Base-by-base conservation (phyloP, 2,113 vertebrate genomes). In the Zosterops borbonicus region DNA sequence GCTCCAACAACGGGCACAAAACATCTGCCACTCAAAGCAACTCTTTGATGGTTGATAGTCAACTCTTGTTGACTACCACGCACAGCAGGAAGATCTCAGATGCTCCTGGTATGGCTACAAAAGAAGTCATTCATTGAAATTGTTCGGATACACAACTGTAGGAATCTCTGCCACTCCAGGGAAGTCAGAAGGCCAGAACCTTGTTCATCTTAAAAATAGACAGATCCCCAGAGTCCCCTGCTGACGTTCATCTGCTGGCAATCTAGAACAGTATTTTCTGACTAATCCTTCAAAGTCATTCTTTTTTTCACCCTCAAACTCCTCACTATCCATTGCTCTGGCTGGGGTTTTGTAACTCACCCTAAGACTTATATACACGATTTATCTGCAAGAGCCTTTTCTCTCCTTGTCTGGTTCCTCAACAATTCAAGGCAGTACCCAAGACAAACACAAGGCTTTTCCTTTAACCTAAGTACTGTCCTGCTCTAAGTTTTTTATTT, bases 401-500 rank as follows among this genome's bases (percentile, higher is more conserved):
- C 75, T 52, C 55, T 29, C 55, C 67, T 80, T 74, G 35, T 59
- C 39, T 62, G 35, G 21, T 28, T 88, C 42, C 49, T 49, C 49
- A 73, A 29, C 21, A 63, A 73, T 49, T 64, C 63, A 29, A 39
- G 55, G 39, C 14, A 71, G 50, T 8, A 21, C 56, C 31, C 74
- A 75, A 83, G 56, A 83, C 24, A 75, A 96, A 68, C 41, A 64
- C 75, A 78, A 56, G 14, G 50, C n/a, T 88, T 55, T 29, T 25
- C 83, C 56, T 41, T 53, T 60, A 81, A 91, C 37, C 15, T 82
- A 92, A 74, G 60, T 76, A 90, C 77, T 41, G 83, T 91, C 95
- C 96, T 85, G 67, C 78, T 76, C 1, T 80, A 95, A 53, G 33
- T 78, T 96, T 95, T 91, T 91, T 87, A 78, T 89, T 89, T 92